A percentile compares a stretch with the other conserved stretches of the same genome.
Conservation (phyloP, 2,797 vertebrate genomes). For the Garrulus glandarius region DNA sequence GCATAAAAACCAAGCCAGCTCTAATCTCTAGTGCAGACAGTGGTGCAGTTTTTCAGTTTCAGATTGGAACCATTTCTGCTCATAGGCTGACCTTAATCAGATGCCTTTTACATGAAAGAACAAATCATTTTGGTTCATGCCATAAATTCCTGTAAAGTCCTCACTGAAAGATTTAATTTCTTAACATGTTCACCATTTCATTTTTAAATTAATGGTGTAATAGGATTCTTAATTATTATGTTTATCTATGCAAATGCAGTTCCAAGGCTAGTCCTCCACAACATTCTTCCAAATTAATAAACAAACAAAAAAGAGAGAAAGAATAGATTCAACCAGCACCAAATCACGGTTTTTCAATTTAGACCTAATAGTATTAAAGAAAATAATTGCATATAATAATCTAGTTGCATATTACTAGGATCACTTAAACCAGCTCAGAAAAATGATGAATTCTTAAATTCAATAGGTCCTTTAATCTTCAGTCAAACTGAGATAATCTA, state of each 20-base stretch:
- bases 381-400: neutral
- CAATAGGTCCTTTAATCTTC: neutral
- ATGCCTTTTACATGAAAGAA: constrained; percentile 24
- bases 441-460: neutral
- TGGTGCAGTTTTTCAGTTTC: constrained; percentile 44
- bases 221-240: constrained; percentile 3
- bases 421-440: neutral
- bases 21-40: constrained; percentile 72
- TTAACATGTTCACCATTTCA: neutral
- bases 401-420: neutral
- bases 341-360: neutral
- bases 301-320: neutral
- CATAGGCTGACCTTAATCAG: constrained; percentile 70
- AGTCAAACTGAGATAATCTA: neutral
- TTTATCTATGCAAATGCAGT: neutral
- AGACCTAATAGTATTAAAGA: neutral
- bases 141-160: neutral
- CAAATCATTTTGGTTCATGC: neutral
- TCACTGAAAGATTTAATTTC: neutral
- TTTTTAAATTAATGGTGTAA: constrained; percentile 1
- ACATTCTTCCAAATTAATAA: neutral
- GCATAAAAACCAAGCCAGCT: constrained; percentile 70
- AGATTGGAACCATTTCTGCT: constrained; percentile 65
- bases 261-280: neutral
- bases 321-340: neutral